Conservation (phyloP, 2,888 invertebrate species). For the Hyppa rectilinea region DNA sequence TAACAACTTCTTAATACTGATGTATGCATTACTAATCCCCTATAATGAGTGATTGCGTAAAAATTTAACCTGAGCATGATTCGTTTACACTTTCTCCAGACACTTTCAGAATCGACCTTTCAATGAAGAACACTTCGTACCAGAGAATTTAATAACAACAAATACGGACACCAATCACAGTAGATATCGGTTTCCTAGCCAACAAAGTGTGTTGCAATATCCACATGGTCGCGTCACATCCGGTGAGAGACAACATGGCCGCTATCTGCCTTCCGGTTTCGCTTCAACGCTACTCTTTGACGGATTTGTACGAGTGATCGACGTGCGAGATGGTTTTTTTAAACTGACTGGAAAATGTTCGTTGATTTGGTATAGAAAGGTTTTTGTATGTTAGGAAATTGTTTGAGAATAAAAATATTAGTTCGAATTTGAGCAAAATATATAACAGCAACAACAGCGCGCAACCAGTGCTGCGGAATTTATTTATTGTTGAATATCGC, state of each 20-base stretch:
- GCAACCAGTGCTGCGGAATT: too few relatives aligned
- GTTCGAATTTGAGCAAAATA: neutral
- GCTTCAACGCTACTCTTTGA: constrained; percentile 47
- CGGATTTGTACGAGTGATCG: constrained; percentile 47
- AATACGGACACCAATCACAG: constrained; percentile 8
- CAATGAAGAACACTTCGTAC: neutral
- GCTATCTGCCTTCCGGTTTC: constrained; percentile 62
- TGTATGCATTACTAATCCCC: too few relatives aligned
- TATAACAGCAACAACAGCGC: neutral
- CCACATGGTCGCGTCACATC: constrained; percentile 60
- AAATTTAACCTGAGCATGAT: too few relatives aligned
- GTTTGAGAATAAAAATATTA: neutral
- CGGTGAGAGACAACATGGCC: constrained; percentile 60
- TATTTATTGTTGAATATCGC: too few relatives aligned
- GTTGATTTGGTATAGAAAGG: neutral
- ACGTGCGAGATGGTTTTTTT: constrained; percentile 45
- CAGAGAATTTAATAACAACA: constrained; percentile 8
- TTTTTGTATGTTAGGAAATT: neutral
- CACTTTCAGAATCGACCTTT: too few relatives aligned
- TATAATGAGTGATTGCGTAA: too few relatives aligned
- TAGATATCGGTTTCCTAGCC: constrained; percentile 25
- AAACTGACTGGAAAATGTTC: constrained; percentile 18
- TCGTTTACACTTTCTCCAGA: too few relatives aligned
- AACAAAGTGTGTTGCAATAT: constrained; percentile 57
- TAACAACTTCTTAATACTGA: too few relatives aligned